Evolutionary conservation across 2,113 vertebrate genomes (phyloP).

Genomic region (Siniperca chuatsi): DNA sequence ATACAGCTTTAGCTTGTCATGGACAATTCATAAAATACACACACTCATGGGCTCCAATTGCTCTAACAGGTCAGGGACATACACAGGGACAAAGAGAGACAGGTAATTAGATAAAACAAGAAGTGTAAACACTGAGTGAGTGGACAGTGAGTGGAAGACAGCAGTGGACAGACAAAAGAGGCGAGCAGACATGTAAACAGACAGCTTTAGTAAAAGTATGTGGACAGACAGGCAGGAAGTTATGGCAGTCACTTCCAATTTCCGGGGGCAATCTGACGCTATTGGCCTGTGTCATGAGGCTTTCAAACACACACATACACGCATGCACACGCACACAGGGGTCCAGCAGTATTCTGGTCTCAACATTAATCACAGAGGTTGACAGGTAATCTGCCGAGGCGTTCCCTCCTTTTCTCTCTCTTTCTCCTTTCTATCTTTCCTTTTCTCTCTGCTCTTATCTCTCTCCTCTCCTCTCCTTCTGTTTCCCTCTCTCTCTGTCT

Average conservation of each 20-base stretch:
- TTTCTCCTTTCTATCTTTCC: slow-evolving; percentile 25
- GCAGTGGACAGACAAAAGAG: slow-evolving; percentile 19
- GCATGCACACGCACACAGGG: slow-evolving; percentile 34
- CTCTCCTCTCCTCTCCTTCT: slow-evolving; percentile 11
- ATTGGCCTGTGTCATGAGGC: slow-evolving; percentile 70
- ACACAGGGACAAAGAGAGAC: neutral
- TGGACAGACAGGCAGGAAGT: slow-evolving; percentile 70
- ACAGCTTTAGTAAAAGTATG: slow-evolving; percentile 34
- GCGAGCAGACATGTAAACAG: slow-evolving; percentile 20
- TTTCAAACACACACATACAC: slow-evolving; percentile 46
- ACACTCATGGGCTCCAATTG: neutral
- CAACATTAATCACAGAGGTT: slow-evolving; percentile 83
- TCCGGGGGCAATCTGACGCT: slow-evolving; percentile 65
- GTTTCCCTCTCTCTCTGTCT: slow-evolving; percentile 5
- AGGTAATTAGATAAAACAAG: neutral
- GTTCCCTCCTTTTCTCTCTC: slow-evolving; percentile 48
- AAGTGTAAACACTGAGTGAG: neutral
- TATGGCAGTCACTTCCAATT: slow-evolving; percentile 80
- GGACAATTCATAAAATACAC: neutral
- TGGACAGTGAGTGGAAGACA: neutral
- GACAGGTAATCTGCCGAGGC: slow-evolving; percentile 82
- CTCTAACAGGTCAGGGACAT: neutral
- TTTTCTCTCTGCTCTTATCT: slow-evolving; percentile 31
- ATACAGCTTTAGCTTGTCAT: neutral
- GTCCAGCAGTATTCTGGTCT: slow-evolving; percentile 69